Base-by-base conservation (phyloP, 2,888 invertebrate genomes). In the Hypselothyrea guttata region DNA sequence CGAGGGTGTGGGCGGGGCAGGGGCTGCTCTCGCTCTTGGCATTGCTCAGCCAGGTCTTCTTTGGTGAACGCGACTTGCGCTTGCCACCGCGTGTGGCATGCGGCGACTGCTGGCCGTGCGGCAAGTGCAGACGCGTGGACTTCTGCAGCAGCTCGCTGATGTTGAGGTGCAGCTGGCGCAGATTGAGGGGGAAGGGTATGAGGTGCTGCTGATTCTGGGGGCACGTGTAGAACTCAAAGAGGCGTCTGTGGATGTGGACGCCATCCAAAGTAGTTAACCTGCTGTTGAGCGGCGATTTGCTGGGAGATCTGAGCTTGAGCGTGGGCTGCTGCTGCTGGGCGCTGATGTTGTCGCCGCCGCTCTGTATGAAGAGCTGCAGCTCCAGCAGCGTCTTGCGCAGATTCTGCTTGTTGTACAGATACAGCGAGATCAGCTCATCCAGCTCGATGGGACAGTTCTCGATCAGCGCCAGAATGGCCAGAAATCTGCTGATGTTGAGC, bases 351-450 rank as follows among this genome's bases (percentile, higher is more conserved):
- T 90, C 90, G 1, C 90, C 90, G 4, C 90, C 91, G 48, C 93
- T 93, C 61, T 92, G 90, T 70, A 93, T 90, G 88, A 93, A 93
- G 89, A 94, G 95, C 84, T 96, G 95, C 63, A 96, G 89, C 78
- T 93, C 93, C 53, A 95, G 91, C 34, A 95, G 90, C 9, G 94
- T 93, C 89, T 92, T 93, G 48, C 96, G 91, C 40, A 95, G 91
- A 89, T 96, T 95, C 5, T 94, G 94, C 40, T 91, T 91, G 81
- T 93, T 93, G 57, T 91, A 91, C 52, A 93, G 90, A 59, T 94
- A 90, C 33, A 94, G 86, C 53, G 91, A 91, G 1, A 92, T 91
- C 41, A 94, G 91, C 56, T 90, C 89, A 7, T 93, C 91, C 70
- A 92, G 92, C 86, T 94, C 94, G 9, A 93, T 91, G 47, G 94